These are phyloP conservation scores for Chirona hameri DNA, from an alignment of 2,888 invertebrate genomes.

Conservation along the genomic window DNA sequence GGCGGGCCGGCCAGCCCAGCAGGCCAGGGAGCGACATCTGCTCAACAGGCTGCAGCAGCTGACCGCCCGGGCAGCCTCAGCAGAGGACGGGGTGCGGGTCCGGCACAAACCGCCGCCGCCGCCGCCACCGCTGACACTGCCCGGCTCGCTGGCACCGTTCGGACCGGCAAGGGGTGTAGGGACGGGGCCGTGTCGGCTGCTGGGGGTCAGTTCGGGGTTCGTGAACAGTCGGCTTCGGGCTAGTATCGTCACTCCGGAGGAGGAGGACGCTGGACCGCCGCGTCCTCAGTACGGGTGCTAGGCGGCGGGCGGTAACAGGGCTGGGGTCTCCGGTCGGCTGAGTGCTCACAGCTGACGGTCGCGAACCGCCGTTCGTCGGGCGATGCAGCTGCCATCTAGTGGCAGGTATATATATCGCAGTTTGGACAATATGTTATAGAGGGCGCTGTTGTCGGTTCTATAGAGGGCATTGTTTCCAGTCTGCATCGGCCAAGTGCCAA, in stretches of 20 bases:
- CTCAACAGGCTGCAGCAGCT: background rate
- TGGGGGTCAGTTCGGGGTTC: background rate
- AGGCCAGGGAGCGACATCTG: background rate
- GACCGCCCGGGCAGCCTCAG: background rate
- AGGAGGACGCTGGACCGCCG: background rate
- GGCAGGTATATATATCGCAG: background rate
- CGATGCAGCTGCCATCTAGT: background rate
- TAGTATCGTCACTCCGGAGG: background rate
- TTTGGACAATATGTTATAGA: too few relatives aligned
- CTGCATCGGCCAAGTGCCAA: too few relatives aligned
- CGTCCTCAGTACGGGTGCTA: background rate
- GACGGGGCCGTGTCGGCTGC: background rate
- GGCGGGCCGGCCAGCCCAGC: background rate
- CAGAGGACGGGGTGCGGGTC: background rate
- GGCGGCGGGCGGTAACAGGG: background rate
- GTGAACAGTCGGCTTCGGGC: background rate
- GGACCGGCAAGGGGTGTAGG: background rate
- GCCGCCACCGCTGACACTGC: background rate
- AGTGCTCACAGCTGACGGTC: too few relatives aligned
- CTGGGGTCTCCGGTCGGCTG: too few relatives aligned
- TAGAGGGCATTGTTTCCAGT: too few relatives aligned
- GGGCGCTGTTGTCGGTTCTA: too few relatives aligned
- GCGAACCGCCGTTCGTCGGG: background rate
- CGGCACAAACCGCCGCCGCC: background rate
- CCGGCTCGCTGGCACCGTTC: conserved; percentile 1